phyloP scores from a whole-genome alignment of 1,140 invertebrate species.

The Leptopilina clavipes region DNA sequence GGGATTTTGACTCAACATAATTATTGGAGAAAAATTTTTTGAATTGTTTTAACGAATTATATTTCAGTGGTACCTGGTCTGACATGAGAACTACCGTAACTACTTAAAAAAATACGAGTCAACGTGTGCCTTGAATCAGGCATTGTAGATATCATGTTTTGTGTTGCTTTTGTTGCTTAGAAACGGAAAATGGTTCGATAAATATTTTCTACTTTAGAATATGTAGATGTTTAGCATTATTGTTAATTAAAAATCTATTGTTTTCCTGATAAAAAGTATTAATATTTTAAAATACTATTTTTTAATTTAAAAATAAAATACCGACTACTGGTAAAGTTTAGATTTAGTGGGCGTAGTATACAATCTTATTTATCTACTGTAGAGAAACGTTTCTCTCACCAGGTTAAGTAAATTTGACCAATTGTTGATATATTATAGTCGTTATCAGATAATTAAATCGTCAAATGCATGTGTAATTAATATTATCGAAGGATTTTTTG shows the following conservation, averaged over 20 bases:
- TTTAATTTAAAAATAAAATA: not conserved
- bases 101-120: not conserved
- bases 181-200: conserved; percentile 38
- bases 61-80: not conserved
- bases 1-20: not conserved
- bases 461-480: too few species aligned
- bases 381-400: not conserved
- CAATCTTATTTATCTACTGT: conserved; percentile 7
- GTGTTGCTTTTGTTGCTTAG: conserved; percentile 52
- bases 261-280: not conserved
- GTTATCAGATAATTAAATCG: too few species aligned
- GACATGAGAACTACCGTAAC: conserved; percentile 1
- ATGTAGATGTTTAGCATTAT: not conserved
- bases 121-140: not conserved
- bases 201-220: conserved; percentile 43
- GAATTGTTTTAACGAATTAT: not conserved
- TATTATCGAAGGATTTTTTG: too few species aligned
- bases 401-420: too few species aligned
- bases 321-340: not conserved
- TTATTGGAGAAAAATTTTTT: not conserved
- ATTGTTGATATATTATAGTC: too few species aligned
- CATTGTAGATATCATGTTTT: conserved; percentile 38
- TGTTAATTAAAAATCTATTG: not conserved
- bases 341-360: not conserved
- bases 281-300: not conserved